phyloP scores from a whole-genome alignment of 2,113 vertebrate species.

The Dunckerocampus dactyliophorus region DNA sequence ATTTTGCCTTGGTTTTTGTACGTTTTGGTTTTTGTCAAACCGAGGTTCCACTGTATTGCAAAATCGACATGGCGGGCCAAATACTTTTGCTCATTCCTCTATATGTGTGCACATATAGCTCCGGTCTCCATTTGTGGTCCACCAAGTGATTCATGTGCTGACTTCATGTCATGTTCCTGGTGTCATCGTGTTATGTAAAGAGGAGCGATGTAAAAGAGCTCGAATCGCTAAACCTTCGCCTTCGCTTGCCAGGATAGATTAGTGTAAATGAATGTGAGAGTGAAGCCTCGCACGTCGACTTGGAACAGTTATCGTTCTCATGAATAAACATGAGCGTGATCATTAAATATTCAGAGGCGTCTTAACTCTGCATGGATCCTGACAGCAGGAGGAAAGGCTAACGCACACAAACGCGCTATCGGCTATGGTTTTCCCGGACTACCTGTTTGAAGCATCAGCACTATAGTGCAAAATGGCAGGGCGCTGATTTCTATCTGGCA shows the following conservation, averaged over 20 bases:
- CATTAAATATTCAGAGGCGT: slow-evolving; percentile 70
- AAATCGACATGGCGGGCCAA: no score
- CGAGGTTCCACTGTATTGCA: no score
- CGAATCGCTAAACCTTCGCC: slow-evolving; percentile 41
- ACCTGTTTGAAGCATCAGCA: slow-evolving; percentile 54
- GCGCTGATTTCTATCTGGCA: slow-evolving; percentile 54
- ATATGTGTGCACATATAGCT: no score
- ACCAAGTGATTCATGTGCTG: background rate
- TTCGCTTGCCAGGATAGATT: slow-evolving; percentile 35
- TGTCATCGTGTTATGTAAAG: slow-evolving; percentile 28
- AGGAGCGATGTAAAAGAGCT: slow-evolving; percentile 21
- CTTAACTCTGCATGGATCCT: slow-evolving; percentile 67
- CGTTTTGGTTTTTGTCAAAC: no score
- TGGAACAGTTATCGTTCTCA: slow-evolving; percentile 49
- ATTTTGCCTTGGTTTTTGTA: no score
- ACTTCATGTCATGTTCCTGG: slow-evolving; percentile 20
- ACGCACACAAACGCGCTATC: slow-evolving; percentile 10
- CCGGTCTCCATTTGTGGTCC: background rate
- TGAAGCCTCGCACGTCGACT: slow-evolving; percentile 25
- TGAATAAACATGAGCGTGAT: slow-evolving; percentile 69
- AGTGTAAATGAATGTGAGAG: slow-evolving; percentile 5
- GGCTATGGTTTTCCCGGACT: slow-evolving; percentile 57
- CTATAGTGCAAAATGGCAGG: slow-evolving; percentile 54
- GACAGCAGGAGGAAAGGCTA: slow-evolving; percentile 71
- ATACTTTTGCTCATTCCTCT: no score